Percentiles rank a stretch among this genome's conserved stretches.
Conservation (phyloP, 2,113 vertebrate genomes). For the Lipotes vexillifer region DNA sequence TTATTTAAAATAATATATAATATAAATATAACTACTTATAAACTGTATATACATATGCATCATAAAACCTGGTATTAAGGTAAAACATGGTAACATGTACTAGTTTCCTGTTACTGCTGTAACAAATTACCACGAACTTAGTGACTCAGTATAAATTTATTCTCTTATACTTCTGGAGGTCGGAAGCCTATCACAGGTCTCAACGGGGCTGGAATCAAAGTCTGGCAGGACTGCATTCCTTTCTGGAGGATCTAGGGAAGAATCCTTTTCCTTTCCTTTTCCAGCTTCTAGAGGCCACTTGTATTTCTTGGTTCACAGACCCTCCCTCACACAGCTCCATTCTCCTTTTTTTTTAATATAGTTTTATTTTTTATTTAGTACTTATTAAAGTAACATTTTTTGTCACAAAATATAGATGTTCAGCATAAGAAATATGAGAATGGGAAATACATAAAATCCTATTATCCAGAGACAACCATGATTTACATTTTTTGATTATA, state of each 20-base stretch:
- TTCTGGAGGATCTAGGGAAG: background rate
- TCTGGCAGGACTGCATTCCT: background rate
- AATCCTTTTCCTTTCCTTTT: background rate
- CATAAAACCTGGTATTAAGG: background rate
- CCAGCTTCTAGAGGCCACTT: background rate
- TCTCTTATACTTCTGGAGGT: background rate
- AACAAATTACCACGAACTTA: background rate
- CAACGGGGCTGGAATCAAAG: background rate
- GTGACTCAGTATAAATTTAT: background rate
- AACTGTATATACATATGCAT: background rate
- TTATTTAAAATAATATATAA: background rate
- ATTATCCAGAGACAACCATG: background rate
- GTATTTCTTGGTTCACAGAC: background rate
- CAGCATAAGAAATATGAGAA: background rate
- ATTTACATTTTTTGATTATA: background rate
- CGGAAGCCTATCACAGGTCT: background rate
- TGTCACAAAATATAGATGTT: background rate
- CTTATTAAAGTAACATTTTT: background rate
- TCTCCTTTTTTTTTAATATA: background rate
- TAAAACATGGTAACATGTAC: background rate
- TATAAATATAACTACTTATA: background rate
- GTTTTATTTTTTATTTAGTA: background rate
- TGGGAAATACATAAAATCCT: background rate
- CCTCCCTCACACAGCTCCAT: background rate
- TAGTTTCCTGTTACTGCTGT: background rate